These are phyloP conservation scores for Petrocephalus sullivani DNA, from an alignment of 2,797 vertebrate genomes.

Conservation along the genomic window DNA sequence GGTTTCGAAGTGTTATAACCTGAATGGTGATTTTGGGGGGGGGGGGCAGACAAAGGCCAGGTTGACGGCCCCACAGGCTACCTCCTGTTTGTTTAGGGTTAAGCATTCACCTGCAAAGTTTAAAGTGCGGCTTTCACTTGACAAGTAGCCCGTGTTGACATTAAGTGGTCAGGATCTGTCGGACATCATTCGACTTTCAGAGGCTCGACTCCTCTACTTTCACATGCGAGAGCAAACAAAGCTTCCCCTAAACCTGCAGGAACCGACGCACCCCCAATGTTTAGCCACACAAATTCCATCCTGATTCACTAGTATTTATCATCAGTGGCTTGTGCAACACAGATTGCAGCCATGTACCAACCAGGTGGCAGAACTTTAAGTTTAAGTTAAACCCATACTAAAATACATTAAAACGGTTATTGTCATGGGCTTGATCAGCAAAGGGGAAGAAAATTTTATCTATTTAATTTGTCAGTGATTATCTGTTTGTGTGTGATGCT, in stretches of 20 bases:
- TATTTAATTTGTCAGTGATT: no score
- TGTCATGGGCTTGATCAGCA: neutral
- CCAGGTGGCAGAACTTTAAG: neutral
- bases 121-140: conserved; percentile 52
- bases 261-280: neutral
- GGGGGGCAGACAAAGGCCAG: conserved; percentile 32
- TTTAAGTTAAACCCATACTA: neutral
- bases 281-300: neutral
- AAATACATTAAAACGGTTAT: neutral
- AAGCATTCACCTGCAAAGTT: conserved; percentile 62
- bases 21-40: neutral
- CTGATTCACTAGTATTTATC: neutral
- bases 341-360: neutral
- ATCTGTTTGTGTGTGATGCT: neutral
- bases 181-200: neutral
- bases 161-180: neutral
- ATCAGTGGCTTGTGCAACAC: neutral
- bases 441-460: neutral
- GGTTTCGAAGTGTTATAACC: neutral
- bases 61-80: neutral
- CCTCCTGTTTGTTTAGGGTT: conserved; percentile 56
- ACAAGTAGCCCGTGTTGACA: conserved; percentile 20
- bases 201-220: neutral
- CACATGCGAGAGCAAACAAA: neutral
- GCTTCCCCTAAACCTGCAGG: neutral